These are phyloP conservation scores for Gasterosteus aculeatus DNA, from an alignment of 2,113 vertebrate genomes.

Conservation along the genomic window DNA sequence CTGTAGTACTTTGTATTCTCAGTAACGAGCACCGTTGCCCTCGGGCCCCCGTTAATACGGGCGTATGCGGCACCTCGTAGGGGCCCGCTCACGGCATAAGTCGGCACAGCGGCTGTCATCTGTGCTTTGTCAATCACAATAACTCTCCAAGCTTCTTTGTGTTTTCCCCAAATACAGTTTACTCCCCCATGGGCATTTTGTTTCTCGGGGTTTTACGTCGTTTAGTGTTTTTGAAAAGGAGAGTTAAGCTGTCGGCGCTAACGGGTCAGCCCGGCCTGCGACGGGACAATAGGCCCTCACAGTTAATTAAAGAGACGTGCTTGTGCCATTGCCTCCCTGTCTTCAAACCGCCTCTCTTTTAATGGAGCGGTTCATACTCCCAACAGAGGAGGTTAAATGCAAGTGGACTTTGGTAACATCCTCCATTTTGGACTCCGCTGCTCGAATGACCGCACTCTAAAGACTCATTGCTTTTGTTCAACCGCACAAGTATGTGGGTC, in stretches of 20 bases:
- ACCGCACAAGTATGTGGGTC: not conserved
- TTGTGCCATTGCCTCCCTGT: not conserved
- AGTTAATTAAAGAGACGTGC: not conserved
- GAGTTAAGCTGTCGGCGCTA: not conserved
- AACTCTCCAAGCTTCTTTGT: not conserved
- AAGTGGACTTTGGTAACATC: not conserved
- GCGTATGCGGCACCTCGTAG: not conserved
- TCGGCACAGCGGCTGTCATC: not conserved
- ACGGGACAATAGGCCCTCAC: not conserved
- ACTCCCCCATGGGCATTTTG: not conserved
- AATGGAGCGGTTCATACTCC: not conserved
- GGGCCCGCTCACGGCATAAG: not conserved
- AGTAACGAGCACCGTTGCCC: not conserved
- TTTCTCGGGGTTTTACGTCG: not conserved
- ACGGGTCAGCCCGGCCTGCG: not conserved
- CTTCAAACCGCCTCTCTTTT: constrained; percentile 3
- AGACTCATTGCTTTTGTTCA: not conserved
- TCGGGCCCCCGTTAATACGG: not conserved
- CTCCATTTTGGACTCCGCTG: not conserved
- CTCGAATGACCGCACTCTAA: not conserved
- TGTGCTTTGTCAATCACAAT: not conserved
- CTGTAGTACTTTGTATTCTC: not conserved
- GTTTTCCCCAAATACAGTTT: not conserved
- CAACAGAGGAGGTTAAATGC: not conserved
- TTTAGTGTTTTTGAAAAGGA: not conserved